Base-by-base conservation (phyloP, 1,140 invertebrate species). In the Planococcus citri region DNA sequence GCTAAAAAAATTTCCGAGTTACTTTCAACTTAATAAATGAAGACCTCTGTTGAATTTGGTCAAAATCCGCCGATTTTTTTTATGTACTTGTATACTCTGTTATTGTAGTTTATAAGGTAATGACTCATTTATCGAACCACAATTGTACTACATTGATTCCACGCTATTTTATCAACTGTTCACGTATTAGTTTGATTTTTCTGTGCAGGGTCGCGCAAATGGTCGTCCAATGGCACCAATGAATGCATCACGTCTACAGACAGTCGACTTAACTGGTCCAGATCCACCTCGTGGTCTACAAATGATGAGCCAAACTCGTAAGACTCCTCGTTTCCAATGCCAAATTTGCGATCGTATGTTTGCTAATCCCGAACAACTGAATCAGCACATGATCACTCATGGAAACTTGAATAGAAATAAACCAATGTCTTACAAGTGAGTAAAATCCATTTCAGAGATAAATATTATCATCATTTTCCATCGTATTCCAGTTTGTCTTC, bases 261-360 rank as follows among this genome's bases (percentile, higher is more conserved):
- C 82, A 8, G 82, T 84, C 0, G 83, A 84, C 72, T 76, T 84
- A 4, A 84, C 82, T 0, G 72, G 73, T 37, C 78, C 81, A 14
- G 71, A 75, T 17, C 68, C 76, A 33, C 74, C 76, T 41, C 72
- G 74, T 68, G 68, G 24, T 64, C 72, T 22, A 70, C 70, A 38
- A 22, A 64, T 67, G 22, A 70, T 57, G 24, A 70, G 41, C 74
- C 74, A 6, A 69, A 78, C 76, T 70, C 72, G 41, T 74, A 74
- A 6, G 68, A 78, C 76, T 70, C 72, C 75, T 24, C 64, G 77
- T 68, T 75, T 80, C 38, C 77, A 75, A 9, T 83, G 82, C 74
- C 80, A 81, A 74, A 76, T 83, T 17, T 83, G 82, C 74, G 82
- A 83, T 67, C 81, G 82, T 70, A 77, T 76, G 58, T 83, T 82